Evolutionary conservation across 2,113 vertebrate species (phyloP), one percentile per base, ranked within the genome.

Genomic region (Lethenteron reissneri): DNA sequence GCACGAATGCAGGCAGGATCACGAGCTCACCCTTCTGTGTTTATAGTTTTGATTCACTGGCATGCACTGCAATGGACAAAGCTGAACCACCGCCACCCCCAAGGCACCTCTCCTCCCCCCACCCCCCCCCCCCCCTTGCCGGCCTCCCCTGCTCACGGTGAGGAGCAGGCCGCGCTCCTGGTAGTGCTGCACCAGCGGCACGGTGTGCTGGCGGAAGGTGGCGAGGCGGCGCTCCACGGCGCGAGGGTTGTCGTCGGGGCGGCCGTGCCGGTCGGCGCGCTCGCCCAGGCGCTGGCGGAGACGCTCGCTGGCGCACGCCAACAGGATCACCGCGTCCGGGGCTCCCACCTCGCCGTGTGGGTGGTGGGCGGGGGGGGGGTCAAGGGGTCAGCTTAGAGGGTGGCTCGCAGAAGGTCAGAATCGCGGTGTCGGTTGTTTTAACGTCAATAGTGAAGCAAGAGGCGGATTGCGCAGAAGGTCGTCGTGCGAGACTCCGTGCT

Each of bases 181-280:
- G 73, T 83, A 83, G 73, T 83, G 82, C 72, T 83, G 82, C 72
- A 78, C 80, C n/a, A 81, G 81, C 70, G 80, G 74, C 2, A 73
- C 77, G 72, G 80, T 77, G 71, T 82, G 81, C 71, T 79, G 80
- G 73, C 80, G 82, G 74, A 83, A 83, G 5, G 78, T 81, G 62
- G 81, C 80, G 41, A 83, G 75, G 64, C 80, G 73, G 69, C 78
- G 77, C 72, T 79, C 78, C 10, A 82, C 79, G 73, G 81, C 80
- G 2, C 78, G 80, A 70, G 78, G 17, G 15, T 82, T 82, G 72
- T 83, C 81, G 21, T 83, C 79, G 1, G 76, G 78, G 4, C 80
- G 77, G 6, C 82, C 81, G n/a, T 81, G 81, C 72, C 80, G 77
- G 57, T 72, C 70, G 0, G 79, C 79, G 41, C 81, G 77, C 68